phyloP scores from a whole-genome alignment of 1,140 invertebrate species.

The Ctenoplectra terminalis region DNA sequence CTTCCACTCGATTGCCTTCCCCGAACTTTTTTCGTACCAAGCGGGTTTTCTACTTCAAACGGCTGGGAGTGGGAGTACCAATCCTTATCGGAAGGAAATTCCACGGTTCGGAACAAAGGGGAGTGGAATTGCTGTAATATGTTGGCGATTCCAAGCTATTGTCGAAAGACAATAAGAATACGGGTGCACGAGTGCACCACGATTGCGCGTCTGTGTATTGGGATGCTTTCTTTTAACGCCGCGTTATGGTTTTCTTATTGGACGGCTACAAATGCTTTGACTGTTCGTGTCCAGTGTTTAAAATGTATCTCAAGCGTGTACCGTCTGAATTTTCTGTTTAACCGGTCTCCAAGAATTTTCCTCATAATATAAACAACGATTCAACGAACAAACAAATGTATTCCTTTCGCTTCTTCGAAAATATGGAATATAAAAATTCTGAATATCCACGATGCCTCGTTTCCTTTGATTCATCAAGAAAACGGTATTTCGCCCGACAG shows the following conservation, averaged over 20 bases:
- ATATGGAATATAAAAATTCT: background rate
- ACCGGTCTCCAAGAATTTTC: background rate
- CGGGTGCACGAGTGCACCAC: background rate
- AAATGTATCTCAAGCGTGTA: background rate
- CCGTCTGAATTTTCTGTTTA: background rate
- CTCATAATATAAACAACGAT: background rate
- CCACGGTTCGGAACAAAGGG: conserved; percentile 24
- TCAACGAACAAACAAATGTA: background rate
- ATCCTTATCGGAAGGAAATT: conserved; percentile 54
- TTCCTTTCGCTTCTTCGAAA: background rate
- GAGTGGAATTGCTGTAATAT: conserved; percentile 38
- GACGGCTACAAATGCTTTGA: background rate
- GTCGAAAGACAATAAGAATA: conserved; percentile 30
- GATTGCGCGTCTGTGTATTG: background rate
- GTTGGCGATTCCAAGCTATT: conserved; percentile 42
- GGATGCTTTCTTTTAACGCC: background rate
- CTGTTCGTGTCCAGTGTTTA: background rate
- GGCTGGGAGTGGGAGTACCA: conserved; percentile 23
- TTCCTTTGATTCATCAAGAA: background rate
- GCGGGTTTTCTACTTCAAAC: conserved; percentile 35
- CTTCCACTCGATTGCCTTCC: background rate
- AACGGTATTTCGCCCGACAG: background rate
- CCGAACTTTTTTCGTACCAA: conserved; percentile 49
- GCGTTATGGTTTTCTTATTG: background rate
- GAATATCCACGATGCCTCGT: background rate